Percentiles rank a stretch among this genome's conserved stretches.
Evolutionary conservation across 2,888 invertebrate species (phyloP).

Genomic region (Parelbella ahira): DNA sequence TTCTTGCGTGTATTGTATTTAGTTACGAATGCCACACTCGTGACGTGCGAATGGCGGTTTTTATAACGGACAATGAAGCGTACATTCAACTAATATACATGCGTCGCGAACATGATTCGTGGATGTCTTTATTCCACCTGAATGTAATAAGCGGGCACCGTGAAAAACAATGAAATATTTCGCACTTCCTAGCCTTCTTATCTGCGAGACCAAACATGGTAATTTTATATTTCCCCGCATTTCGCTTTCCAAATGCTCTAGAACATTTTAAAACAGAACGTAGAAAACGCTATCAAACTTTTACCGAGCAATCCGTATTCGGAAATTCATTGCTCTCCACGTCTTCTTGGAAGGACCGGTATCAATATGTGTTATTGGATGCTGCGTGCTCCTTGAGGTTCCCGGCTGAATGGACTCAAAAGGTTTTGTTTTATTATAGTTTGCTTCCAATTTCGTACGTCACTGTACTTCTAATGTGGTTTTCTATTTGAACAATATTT

Average conservation of each 20-base stretch:
- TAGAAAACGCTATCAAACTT: constrained; percentile 19
- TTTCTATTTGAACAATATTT: too few species aligned
- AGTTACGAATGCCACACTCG: too few species aligned
- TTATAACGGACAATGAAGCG: too few species aligned
- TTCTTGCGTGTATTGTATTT: too few species aligned
- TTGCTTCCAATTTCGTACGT: constrained; percentile 9
- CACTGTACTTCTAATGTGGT: too few species aligned
- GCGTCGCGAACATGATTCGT: not conserved
- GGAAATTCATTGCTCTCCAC: constrained; percentile 18
- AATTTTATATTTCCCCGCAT: constrained; percentile 13
- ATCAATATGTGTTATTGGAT: constrained; percentile 20
- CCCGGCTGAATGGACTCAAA: not conserved
- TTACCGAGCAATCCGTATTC: constrained; percentile 14
- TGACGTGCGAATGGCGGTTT: too few species aligned
- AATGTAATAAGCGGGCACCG: not conserved
- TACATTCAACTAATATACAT: too few species aligned
- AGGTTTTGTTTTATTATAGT: constrained; percentile 3
- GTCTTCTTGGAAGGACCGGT: constrained; percentile 8
- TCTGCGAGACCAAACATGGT: constrained; percentile 8
- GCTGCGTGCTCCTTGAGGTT: constrained; percentile 8
- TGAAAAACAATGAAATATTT: constrained; percentile 8
- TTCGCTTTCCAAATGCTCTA: constrained; percentile 11
- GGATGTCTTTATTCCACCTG: too few species aligned
- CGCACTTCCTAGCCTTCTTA: not conserved
- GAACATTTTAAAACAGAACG: constrained; percentile 18